Evolutionary conservation across 2,113 vertebrate species (phyloP).

Genomic region (Leucopternis melanops): DNA sequence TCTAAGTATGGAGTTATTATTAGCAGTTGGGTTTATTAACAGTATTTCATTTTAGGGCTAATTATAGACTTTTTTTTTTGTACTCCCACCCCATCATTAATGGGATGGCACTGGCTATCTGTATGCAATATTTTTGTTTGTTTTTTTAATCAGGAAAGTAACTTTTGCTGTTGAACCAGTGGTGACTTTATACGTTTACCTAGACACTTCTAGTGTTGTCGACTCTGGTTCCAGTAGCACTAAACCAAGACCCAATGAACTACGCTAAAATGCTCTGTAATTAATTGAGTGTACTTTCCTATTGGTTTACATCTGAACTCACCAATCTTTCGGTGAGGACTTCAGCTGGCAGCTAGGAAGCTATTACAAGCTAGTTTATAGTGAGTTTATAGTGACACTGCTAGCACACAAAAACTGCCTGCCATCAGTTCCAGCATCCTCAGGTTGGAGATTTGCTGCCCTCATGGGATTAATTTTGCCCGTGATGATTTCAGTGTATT

Average conservation of each 20-base stretch:
- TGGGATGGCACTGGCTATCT: background rate
- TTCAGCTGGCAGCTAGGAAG: background rate
- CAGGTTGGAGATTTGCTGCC: background rate
- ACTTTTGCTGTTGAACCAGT: background rate
- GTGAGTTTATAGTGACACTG: background rate
- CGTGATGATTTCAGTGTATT: background rate
- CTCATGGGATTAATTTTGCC: background rate
- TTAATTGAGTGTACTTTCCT: background rate
- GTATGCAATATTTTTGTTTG: background rate
- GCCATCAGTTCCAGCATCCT: background rate
- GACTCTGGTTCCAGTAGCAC: background rate
- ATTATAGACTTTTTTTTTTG: background rate
- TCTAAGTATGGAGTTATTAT: background rate
- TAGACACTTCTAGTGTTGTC: background rate
- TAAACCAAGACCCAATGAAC: background rate
- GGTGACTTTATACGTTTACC: background rate
- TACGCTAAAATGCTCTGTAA: background rate
- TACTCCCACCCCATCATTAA: background rate
- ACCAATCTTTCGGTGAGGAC: background rate
- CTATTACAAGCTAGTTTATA: background rate
- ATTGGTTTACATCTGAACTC: background rate
- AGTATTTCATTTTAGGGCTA: background rate
- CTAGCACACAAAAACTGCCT: background rate
- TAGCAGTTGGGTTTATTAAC: background rate
- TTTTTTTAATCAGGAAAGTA: background rate